phyloP scores from a whole-genome alignment of 2,797 vertebrate genomes.

The Pseudopleuronectes americanus region DNA sequence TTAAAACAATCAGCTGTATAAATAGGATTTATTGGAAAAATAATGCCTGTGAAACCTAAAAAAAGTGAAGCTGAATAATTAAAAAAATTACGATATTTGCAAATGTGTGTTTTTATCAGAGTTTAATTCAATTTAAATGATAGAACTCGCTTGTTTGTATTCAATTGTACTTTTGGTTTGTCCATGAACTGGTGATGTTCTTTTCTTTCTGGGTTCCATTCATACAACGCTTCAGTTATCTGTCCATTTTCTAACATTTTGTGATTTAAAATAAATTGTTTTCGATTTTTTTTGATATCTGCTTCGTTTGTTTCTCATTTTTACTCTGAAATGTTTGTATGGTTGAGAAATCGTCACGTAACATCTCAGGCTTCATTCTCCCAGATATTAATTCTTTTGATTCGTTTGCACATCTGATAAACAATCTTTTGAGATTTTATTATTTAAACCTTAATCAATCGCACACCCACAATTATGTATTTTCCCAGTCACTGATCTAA shows the following conservation, averaged over 20 bases:
- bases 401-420: too few relatives aligned
- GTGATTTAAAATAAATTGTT: conserved; percentile 80
- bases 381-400: too few relatives aligned
- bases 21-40: too few relatives aligned
- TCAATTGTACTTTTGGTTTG: conserved; percentile 59
- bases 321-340: background rate
- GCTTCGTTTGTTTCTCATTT: conserved; percentile 1
- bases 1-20: background rate
- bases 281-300: conserved; percentile 65
- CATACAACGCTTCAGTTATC: conserved; percentile 59
- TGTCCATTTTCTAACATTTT: conserved; percentile 79
- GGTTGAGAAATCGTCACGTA: too few relatives aligned
- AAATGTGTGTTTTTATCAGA: background rate
- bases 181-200: conserved; percentile 15
- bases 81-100: too few relatives aligned
- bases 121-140: background rate
- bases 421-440: too few relatives aligned
- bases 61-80: too few relatives aligned
- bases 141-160: conserved; percentile 32
- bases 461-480: too few relatives aligned
- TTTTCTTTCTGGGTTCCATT: conserved; percentile 39
- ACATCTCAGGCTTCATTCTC: too few relatives aligned
- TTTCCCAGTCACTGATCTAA: too few relatives aligned
- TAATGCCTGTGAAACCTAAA: background rate
- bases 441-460: too few relatives aligned